phyloP scores from a whole-genome alignment of 2,888 invertebrate genomes.

The Patella pellucida region DNA sequence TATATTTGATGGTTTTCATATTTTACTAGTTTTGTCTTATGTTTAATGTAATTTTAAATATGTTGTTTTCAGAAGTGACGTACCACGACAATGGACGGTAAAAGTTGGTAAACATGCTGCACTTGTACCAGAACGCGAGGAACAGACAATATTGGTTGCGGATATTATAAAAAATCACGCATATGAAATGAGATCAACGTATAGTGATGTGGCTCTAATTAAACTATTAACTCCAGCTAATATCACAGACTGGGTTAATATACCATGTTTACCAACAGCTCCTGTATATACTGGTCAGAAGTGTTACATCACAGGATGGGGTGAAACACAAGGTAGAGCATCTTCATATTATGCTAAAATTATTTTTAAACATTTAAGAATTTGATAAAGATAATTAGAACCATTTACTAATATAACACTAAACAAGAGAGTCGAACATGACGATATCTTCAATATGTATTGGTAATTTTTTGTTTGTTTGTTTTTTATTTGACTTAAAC shows the following conservation, averaged over 20 bases:
- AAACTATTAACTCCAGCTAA: slow-evolving; percentile 45
- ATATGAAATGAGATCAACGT: slow-evolving; percentile 43
- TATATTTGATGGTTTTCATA: too few relatives aligned
- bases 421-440: too few relatives aligned
- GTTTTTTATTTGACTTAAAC: too few relatives aligned
- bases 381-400: too few relatives aligned
- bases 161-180: slow-evolving; percentile 42
- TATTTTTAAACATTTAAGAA: too few relatives aligned
- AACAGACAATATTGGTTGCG: slow-evolving; percentile 34
- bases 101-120: slow-evolving; percentile 43
- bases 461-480: too few relatives aligned
- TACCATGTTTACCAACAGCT: slow-evolving; percentile 47
- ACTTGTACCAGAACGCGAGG: slow-evolving; percentile 32
- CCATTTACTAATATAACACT: too few relatives aligned
- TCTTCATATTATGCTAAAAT: too few relatives aligned
- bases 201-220: slow-evolving; percentile 57
- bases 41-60: too few relatives aligned
- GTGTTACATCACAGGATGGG: slow-evolving; percentile 58
- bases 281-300: slow-evolving; percentile 30
- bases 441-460: too few relatives aligned
- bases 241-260: slow-evolving; percentile 41
- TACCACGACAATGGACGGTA: slow-evolving; percentile 40
- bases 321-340: slow-evolving; percentile 43
- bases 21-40: too few relatives aligned
- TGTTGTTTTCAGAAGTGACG: slow-evolving; percentile 20